Conservation (phyloP, 2,888 invertebrate species). For the Pseudococcus viburni region DNA sequence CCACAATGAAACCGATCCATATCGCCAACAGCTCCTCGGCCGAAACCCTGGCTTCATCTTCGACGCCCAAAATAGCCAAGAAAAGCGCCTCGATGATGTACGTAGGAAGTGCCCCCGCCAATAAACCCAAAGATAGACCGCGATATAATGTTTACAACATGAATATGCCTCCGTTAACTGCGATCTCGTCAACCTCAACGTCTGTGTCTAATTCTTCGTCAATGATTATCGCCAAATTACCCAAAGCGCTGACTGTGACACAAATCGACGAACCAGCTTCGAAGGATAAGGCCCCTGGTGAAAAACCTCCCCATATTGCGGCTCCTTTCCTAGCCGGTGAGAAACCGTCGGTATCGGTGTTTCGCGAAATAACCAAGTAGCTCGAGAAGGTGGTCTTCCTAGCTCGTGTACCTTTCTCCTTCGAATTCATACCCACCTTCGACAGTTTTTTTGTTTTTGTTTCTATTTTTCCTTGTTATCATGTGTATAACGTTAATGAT, state of each 20-base stretch:
- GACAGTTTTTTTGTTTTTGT: neutral
- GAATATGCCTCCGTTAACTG: neutral
- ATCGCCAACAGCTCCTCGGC: neutral
- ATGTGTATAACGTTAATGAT: neutral
- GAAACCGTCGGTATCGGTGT: slow-evolving; percentile 69
- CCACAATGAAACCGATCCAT: neutral
- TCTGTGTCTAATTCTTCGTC: neutral
- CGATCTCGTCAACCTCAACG: neutral
- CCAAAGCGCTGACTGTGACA: slow-evolving; percentile 82
- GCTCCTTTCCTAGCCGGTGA: slow-evolving; percentile 68
- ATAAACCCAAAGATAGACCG: neutral
- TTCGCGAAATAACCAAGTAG: slow-evolving; percentile 68
- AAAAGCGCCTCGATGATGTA: neutral
- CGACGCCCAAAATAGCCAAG: neutral
- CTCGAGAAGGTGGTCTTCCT: neutral
- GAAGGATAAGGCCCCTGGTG: slow-evolving; percentile 70
- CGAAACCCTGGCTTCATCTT: neutral
- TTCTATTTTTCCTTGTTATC: neutral
- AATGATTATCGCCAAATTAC: slow-evolving; percentile 78
- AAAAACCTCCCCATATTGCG: slow-evolving; percentile 70
- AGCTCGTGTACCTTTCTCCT: neutral
- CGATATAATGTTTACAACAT: neutral
- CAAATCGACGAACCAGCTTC: slow-evolving; percentile 74
- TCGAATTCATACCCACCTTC: neutral
- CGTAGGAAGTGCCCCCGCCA: neutral